Evolutionary conservation across 2,888 invertebrate species (phyloP).

Genomic region (Trachelus iudaicus): DNA sequence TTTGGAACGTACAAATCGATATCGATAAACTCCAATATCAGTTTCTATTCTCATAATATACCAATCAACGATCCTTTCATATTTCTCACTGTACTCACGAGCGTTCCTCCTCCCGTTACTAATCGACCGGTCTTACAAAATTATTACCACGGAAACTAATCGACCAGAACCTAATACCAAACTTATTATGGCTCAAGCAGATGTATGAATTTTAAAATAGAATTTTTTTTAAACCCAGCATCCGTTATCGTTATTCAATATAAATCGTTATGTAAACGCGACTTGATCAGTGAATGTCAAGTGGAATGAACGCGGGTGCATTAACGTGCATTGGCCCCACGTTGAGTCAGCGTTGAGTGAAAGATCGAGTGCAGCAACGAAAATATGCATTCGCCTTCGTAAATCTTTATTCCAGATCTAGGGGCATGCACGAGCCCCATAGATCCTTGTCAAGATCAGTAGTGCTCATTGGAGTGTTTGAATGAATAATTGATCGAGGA

Average conservation of each 20-base stretch:
- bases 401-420: not conserved
- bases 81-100: not conserved
- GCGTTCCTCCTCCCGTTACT: not conserved
- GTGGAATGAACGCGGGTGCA: not conserved
- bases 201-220: not conserved
- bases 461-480: not conserved
- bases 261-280: not conserved
- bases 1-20: not conserved
- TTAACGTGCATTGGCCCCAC: not conserved
- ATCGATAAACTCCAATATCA: not conserved
- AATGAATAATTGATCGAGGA: not conserved
- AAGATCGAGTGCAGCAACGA: not conserved
- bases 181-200: not conserved
- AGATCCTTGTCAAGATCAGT: not conserved
- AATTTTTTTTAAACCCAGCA: not conserved
- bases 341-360: not conserved
- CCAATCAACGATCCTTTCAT: not conserved
- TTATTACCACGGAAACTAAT: not conserved
- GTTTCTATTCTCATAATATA: not conserved
- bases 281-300: not conserved
- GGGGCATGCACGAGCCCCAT: not conserved
- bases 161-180: not conserved
- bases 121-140: not conserved
- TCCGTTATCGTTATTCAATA: not conserved
- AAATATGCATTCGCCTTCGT: not conserved